Conservation (phyloP, 2,113 vertebrate species). For the Gopherus evgoodei region DNA sequence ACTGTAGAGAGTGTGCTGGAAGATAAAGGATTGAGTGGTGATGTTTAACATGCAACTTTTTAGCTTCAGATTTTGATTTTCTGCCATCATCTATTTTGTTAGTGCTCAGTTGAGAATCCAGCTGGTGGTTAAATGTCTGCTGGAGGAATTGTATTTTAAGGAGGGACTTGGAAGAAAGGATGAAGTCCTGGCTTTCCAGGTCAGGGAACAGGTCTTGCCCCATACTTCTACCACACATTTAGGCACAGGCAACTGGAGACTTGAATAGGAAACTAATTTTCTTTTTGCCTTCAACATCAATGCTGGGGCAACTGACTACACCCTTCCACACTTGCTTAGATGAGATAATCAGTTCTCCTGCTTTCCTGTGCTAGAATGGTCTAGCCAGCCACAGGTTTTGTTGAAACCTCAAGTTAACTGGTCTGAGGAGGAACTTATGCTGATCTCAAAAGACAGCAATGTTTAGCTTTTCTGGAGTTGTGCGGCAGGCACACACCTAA, state of each 20-base stretch:
- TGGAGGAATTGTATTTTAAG: not conserved
- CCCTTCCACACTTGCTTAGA: not conserved
- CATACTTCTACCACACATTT: not conserved
- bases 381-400: not conserved
- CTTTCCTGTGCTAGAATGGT: not conserved
- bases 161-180: not conserved
- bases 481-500: not conserved
- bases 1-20: not conserved
- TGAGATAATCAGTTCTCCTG: not conserved
- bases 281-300: not conserved
- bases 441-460: not conserved
- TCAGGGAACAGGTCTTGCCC: not conserved
- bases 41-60: not conserved
- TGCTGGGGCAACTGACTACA: not conserved
- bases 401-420: not conserved
- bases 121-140: not conserved
- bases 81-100: not conserved
- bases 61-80: not conserved
- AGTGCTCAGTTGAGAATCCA: not conserved
- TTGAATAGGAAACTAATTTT: not conserved
- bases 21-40: not conserved
- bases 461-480: not conserved
- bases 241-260: not conserved
- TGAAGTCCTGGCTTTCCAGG: not conserved
- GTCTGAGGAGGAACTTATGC: not conserved